Base-by-base conservation (phyloP, 1,140 invertebrate species). In the Pentalonia nigronervosa region DNA sequence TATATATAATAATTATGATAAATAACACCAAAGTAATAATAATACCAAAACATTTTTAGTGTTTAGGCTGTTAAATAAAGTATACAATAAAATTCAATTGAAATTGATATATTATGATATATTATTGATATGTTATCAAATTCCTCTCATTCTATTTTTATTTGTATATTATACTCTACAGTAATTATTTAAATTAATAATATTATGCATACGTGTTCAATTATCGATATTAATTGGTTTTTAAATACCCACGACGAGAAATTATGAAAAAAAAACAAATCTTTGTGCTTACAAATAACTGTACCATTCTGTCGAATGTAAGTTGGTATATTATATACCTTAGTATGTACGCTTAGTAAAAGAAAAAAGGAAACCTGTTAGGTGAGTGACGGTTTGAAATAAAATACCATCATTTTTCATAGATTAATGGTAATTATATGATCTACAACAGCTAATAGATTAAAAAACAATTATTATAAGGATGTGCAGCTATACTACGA, bases 321-420 rank as follows among this genome's bases (percentile, higher is more conserved):
- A 17, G 60, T 76, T n/a, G 14, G 17, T 34, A n/a, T 76, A n/a
- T 34, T n/a, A 14, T 60, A 76, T 21, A 53, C 50, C 50, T 76
- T 17, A 4, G 6, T n/a, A 56, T 56, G 11, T 76, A 76, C n/a
- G n/a, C 60, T 76, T 34, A 6, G 11, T 76, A 76, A 76, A 67
- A 17, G 60, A 1, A 76, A 76, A 76, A 76, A 34, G n/a, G 6
- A 76, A 76, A 76, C 36, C 34, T 23, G 81, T 41, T 34, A 41
- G 81, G 81, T 41, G 81, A 83, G 34, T 23, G 81, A 41, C 81
- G 81, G n/a, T 23, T 83, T 23, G 81, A 23, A 83, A 83, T 83
- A 76, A 76, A 76, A 76, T 76, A 76, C 60, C 6, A 76, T 76
- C n/a, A 76, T 76, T 76, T n/a, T 76, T n/a, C 60, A 76, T 76